These are phyloP conservation scores for Hypselothyrea guttata DNA, from an alignment of 2,888 invertebrate genomes.

Conservation along the genomic window DNA sequence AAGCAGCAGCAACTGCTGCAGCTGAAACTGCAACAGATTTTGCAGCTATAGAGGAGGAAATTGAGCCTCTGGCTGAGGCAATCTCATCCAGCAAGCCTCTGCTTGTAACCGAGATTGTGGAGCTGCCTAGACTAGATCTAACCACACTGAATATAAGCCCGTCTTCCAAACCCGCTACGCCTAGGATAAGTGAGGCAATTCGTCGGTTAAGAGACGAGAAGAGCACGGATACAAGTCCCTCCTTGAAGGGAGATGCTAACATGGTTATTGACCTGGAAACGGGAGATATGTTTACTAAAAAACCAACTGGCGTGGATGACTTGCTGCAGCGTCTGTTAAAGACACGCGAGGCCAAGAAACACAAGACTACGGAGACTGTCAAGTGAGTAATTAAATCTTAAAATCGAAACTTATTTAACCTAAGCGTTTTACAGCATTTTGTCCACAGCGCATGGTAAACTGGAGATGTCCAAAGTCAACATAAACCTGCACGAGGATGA, in stretches of 20 bases:
- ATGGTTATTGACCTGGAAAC: conserved; percentile 86
- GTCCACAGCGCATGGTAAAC: conserved; percentile 82
- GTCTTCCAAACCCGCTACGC: conserved; percentile 42
- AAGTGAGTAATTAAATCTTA: conserved; percentile 50
- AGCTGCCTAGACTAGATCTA: conserved; percentile 73
- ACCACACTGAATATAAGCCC: conserved; percentile 60
- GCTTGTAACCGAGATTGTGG: conserved; percentile 63
- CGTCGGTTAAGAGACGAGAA: conserved; percentile 62
- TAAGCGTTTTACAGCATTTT: conserved; percentile 79
- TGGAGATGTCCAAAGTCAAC: conserved; percentile 81
- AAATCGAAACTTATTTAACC: not conserved
- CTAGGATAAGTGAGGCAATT: conserved; percentile 62
- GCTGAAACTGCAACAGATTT: not conserved
- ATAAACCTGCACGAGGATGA: conserved; percentile 68
- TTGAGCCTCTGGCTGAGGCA: not conserved
- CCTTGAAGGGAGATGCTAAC: conserved; percentile 84
- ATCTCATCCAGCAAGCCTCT: conserved; percentile 32
- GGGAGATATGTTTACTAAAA: conserved; percentile 80
- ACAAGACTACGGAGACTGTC: conserved; percentile 84
- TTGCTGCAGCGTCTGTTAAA: conserved; percentile 88
- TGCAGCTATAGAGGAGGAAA: not conserved
- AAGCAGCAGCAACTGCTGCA: not conserved
- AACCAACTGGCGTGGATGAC: conserved; percentile 85
- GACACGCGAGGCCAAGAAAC: conserved; percentile 85
- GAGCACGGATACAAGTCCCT: conserved; percentile 81